Conservation (phyloP, 2,888 invertebrate species). For the Eumerus sabulonum region DNA sequence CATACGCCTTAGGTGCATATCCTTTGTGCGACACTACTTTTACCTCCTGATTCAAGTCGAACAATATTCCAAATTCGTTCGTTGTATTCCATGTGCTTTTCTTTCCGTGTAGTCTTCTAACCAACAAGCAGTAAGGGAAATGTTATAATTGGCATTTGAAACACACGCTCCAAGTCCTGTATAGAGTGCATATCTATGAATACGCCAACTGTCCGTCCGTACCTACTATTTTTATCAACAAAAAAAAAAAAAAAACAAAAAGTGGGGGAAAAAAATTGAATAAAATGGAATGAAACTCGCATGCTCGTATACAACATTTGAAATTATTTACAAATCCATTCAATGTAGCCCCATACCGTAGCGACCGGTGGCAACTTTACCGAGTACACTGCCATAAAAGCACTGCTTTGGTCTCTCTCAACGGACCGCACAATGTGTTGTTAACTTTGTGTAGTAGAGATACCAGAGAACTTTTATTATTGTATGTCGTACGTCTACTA, state of each 20-base stretch:
- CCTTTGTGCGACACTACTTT: no score
- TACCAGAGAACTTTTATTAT: slow-evolving; percentile 37
- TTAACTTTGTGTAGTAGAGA: slow-evolving; percentile 34
- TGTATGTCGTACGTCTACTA: slow-evolving; percentile 10
- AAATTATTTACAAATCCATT: slow-evolving; percentile 65
- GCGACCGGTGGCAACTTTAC: slow-evolving; percentile 49
- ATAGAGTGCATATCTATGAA: background rate
- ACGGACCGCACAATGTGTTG: slow-evolving; percentile 5
- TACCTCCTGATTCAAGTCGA: no score
- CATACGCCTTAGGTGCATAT: no score
- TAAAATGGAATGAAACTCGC: slow-evolving; percentile 37
- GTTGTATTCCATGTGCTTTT: no score
- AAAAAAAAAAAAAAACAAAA: slow-evolving; percentile 56
- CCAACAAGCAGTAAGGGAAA: slow-evolving; percentile 15
- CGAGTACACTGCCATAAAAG: slow-evolving; percentile 53
- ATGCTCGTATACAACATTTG: slow-evolving; percentile 12
- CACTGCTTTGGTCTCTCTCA: slow-evolving; percentile 44
- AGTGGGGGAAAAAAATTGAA: no score
- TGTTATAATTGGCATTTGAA: slow-evolving; percentile 50
- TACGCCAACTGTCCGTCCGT: slow-evolving; percentile 15
- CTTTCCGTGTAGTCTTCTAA: slow-evolving; percentile 44
- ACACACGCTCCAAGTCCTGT: slow-evolving; percentile 33
- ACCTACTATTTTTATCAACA: slow-evolving; percentile 51
- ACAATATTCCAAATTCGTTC: no score
- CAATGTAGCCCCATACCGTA: slow-evolving; percentile 34